Evolutionary conservation across 2,888 invertebrate species (phyloP).

Genomic region (Watsonalla cultraria): DNA sequence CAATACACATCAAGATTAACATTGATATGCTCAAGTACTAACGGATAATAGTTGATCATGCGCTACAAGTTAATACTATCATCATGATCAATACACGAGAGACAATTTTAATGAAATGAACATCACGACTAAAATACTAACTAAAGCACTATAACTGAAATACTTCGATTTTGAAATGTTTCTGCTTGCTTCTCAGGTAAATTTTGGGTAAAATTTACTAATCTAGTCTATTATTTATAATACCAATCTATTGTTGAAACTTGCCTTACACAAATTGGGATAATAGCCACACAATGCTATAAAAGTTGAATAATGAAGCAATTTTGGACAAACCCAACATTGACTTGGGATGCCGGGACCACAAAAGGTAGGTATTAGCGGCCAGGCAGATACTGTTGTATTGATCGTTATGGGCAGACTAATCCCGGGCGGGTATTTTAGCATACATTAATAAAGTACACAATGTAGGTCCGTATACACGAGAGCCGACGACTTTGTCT

Average conservation of each 20-base stretch:
- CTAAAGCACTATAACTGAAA: no score
- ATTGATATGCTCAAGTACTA: slow-evolving; percentile 24
- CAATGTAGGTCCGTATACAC: slow-evolving; percentile 21
- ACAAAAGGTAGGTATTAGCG: slow-evolving; percentile 21
- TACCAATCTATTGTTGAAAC: no score
- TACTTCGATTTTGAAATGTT: no score
- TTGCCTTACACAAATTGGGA: no score
- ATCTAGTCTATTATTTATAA: no score
- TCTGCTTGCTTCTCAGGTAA: no score
- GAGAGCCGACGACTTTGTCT: slow-evolving; percentile 14
- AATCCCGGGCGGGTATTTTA: slow-evolving; percentile 12
- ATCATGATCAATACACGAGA: background rate
- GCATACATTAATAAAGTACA: background rate
- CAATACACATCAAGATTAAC: slow-evolving; percentile 25
- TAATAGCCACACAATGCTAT: no score
- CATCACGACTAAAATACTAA: slow-evolving; percentile 12
- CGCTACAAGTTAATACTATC: slow-evolving; percentile 14
- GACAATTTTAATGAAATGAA: slow-evolving; percentile 9
- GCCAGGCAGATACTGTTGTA: slow-evolving; percentile 19
- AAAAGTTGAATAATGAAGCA: no score
- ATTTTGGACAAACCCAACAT: background rate
- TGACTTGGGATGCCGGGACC: slow-evolving; percentile 15
- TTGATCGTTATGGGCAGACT: slow-evolving; percentile 19
- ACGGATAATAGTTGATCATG: slow-evolving; percentile 24
- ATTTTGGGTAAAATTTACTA: no score